A percentile compares a stretch with the other conserved stretches of the same genome.
These are phyloP conservation scores for Neomonachus schauinslandi DNA, from an alignment of 2,113 vertebrate genomes.

Conservation along the genomic window DNA sequence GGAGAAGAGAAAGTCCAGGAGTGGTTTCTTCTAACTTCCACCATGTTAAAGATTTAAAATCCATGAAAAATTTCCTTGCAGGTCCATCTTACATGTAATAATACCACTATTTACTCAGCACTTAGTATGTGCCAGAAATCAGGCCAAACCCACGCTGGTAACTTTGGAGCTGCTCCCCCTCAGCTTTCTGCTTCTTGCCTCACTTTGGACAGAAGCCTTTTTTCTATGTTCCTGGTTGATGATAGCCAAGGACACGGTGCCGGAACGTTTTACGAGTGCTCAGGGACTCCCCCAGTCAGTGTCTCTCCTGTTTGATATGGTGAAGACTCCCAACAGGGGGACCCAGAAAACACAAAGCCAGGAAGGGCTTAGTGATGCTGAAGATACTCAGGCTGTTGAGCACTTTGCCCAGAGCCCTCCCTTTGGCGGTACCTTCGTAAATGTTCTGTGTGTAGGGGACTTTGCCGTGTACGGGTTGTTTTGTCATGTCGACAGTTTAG, in stretches of 20 bases:
- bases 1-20: not conserved
- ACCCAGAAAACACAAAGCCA: not conserved
- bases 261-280: not conserved
- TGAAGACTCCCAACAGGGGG: not conserved
- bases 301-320: not conserved
- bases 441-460: not conserved
- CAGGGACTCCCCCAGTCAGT: not conserved
- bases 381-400: rapidly evolving
- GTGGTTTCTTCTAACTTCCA: not conserved
- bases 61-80: not conserved
- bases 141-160: not conserved
- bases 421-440: too few species aligned
- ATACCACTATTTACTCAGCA: not conserved
- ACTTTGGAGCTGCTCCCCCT: not conserved
- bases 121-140: not conserved
- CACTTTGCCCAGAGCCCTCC: not conserved
- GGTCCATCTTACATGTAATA: not conserved
- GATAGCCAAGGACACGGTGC: not conserved
- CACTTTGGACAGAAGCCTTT: not conserved
- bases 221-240: not conserved
- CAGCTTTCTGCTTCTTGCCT: not conserved
- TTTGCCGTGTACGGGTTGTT: not conserved
- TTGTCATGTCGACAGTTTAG: not conserved
- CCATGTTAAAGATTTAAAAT: not conserved
- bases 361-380: not conserved